Conservation (phyloP, 2,888 invertebrate species). For the Agrotis ipsilon region DNA sequence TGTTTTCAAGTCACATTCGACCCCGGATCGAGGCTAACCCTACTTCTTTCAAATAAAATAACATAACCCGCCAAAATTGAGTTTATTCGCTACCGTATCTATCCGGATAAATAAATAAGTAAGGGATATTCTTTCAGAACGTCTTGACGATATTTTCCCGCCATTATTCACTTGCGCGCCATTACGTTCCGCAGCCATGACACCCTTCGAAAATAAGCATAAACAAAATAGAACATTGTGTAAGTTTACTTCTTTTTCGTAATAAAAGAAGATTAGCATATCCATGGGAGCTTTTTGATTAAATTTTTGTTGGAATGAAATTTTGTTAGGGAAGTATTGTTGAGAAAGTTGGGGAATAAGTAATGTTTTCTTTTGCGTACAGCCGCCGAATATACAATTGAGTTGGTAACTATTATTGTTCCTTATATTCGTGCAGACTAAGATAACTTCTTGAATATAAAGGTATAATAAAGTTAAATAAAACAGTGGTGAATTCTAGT, state of each 20-base stretch:
- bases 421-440: neutral
- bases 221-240: slow-evolving; percentile 55
- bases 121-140: slow-evolving; percentile 36
- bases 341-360: slow-evolving; percentile 17
- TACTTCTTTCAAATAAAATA: slow-evolving; percentile 33
- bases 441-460: too few species aligned
- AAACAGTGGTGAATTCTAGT: too few species aligned
- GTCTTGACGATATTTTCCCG: slow-evolving; percentile 65
- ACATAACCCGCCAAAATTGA: slow-evolving; percentile 32
- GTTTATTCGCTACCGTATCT: slow-evolving; percentile 42
- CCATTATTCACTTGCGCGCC: slow-evolving; percentile 71
- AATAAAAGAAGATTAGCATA: slow-evolving; percentile 57
- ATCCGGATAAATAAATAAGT: slow-evolving; percentile 41
- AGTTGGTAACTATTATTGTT: neutral
- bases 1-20: slow-evolving; percentile 15
- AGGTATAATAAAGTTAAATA: too few species aligned
- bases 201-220: slow-evolving; percentile 51
- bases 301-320: slow-evolving; percentile 39
- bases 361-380: slow-evolving; percentile 10
- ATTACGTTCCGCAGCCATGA: slow-evolving; percentile 65
- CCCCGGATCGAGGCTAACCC: slow-evolving; percentile 2
- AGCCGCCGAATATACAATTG: slow-evolving; percentile 4
- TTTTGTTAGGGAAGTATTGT: slow-evolving; percentile 28
- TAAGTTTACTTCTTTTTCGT: slow-evolving; percentile 41
- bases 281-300: slow-evolving; percentile 48